Conservation (phyloP, 2,888 invertebrate genomes). For the Silvanus unidentatus region DNA sequence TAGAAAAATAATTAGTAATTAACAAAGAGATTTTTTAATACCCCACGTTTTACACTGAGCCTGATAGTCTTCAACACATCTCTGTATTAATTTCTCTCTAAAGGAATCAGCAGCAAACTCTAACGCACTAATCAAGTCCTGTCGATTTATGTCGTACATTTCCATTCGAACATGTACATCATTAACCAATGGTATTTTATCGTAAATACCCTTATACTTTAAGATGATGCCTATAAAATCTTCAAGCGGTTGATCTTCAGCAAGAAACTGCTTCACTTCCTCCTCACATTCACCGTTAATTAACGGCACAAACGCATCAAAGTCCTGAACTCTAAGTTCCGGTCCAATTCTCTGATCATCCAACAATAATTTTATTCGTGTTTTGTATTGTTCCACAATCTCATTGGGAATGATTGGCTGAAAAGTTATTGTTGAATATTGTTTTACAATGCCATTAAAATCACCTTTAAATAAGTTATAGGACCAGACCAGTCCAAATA, state of each 20-base stretch:
- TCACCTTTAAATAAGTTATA: constrained; percentile 32
- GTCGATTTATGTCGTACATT: constrained; percentile 79
- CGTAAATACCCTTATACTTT: constrained; percentile 57
- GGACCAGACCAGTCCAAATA: constrained; percentile 57
- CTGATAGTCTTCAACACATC: constrained; percentile 78
- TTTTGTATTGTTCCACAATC: constrained; percentile 58
- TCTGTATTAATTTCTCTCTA: constrained; percentile 62
- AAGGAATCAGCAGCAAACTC: constrained; percentile 62
- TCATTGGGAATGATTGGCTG: constrained; percentile 73
- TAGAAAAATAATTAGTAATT: constrained; percentile 2
- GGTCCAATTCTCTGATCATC: constrained; percentile 69
- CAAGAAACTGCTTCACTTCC: constrained; percentile 62
- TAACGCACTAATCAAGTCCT: constrained; percentile 67
- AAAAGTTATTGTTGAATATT: constrained; percentile 12
- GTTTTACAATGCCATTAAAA: constrained; percentile 2
- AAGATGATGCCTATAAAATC: constrained; percentile 57
- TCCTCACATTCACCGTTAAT: constrained; percentile 69
- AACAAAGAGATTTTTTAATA: neutral
- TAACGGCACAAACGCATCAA: constrained; percentile 71
- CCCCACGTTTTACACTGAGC: constrained; percentile 62
- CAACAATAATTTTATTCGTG: constrained; percentile 57
- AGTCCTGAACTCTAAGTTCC: constrained; percentile 66
- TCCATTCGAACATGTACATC: constrained; percentile 70
- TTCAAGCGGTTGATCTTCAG: constrained; percentile 58
- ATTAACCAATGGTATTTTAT: constrained; percentile 54